Conservation (phyloP, 2,888 invertebrate genomes). For the Leptopilina myrica region DNA sequence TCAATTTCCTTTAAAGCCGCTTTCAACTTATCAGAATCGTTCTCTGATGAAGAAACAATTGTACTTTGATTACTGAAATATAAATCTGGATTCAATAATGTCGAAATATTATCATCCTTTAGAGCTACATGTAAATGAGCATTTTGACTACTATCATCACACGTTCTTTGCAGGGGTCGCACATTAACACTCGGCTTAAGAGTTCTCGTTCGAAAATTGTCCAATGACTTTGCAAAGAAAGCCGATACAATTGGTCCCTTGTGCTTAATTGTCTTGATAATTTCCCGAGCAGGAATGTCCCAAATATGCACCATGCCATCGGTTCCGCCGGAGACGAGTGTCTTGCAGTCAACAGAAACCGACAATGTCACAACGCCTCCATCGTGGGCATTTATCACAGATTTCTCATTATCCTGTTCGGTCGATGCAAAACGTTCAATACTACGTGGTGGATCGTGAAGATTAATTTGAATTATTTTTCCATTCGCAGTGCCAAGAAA, state of each 20-base stretch:
- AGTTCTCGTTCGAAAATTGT: slow-evolving; percentile 80
- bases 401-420: slow-evolving; percentile 71
- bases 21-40: slow-evolving; percentile 49
- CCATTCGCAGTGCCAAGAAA: slow-evolving; percentile 88
- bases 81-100: slow-evolving; percentile 44
- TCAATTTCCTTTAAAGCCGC: slow-evolving; percentile 62
- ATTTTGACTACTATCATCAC: slow-evolving; percentile 79
- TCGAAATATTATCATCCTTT: slow-evolving; percentile 33
- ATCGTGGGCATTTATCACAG: slow-evolving; percentile 83
- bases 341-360: slow-evolving; percentile 84
- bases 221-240: slow-evolving; percentile 80
- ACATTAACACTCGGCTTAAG: slow-evolving; percentile 80
- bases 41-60: background rate
- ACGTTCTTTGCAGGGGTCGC: slow-evolving; percentile 82
- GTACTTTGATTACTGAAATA: slow-evolving; percentile 41
- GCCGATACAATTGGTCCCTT: slow-evolving; percentile 88
- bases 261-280: slow-evolving; percentile 83
- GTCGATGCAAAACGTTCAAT: slow-evolving; percentile 80
- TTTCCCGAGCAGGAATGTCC: slow-evolving; percentile 88
- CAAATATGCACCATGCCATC: slow-evolving; percentile 88
- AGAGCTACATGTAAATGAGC: slow-evolving; percentile 65
- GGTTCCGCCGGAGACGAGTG: slow-evolving; percentile 86
- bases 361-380: slow-evolving; percentile 84
- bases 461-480: slow-evolving; percentile 82
- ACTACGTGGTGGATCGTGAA: slow-evolving; percentile 83